phyloP scores from a whole-genome alignment of 2,888 invertebrate species.

The Xanthostigma xanthostigma region DNA sequence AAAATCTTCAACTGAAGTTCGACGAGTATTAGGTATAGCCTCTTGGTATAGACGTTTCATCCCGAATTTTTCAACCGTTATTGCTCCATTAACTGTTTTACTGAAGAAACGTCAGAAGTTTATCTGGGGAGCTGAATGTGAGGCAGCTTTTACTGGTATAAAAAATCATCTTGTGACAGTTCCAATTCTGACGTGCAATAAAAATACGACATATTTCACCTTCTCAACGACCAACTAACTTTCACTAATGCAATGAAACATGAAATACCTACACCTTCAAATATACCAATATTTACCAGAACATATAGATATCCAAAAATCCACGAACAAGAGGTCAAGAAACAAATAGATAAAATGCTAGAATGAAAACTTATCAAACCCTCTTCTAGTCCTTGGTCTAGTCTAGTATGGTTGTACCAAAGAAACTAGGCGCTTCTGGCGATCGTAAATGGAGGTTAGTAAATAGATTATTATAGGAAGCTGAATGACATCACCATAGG shows the following conservation, averaged over 20 bases:
- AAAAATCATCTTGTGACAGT: too few species aligned
- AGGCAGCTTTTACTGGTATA: too few species aligned
- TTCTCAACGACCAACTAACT: constrained; percentile 9
- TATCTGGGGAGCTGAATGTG: too few species aligned
- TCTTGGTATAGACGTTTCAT: too few species aligned
- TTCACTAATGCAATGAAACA: constrained; percentile 17
- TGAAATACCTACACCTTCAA: constrained; percentile 17
- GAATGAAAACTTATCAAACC: constrained; percentile 17
- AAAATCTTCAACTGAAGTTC: too few species aligned
- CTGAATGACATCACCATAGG: constrained; percentile 23
- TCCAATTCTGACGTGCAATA: too few species aligned
- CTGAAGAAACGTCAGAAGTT: too few species aligned
- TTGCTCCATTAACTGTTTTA: too few species aligned
- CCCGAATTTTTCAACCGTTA: too few species aligned
- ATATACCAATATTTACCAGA: constrained; percentile 19
- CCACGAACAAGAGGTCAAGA: constrained; percentile 20
- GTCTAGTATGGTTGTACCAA: constrained; percentile 17
- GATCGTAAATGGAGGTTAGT: constrained; percentile 21
- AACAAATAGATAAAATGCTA: constrained; percentile 19
- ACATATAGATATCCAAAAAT: constrained; percentile 22
- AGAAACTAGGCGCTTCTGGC: constrained; percentile 18
- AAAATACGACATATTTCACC: constrained; percentile 16
- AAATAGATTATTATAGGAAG: constrained; percentile 23
- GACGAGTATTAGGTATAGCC: too few species aligned
- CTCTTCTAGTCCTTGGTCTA: constrained; percentile 11